Percentiles rank a stretch among this genome's conserved stretches.
Conservation (phyloP, 2,113 vertebrate genomes). For the Rhipidura dahli region DNA sequence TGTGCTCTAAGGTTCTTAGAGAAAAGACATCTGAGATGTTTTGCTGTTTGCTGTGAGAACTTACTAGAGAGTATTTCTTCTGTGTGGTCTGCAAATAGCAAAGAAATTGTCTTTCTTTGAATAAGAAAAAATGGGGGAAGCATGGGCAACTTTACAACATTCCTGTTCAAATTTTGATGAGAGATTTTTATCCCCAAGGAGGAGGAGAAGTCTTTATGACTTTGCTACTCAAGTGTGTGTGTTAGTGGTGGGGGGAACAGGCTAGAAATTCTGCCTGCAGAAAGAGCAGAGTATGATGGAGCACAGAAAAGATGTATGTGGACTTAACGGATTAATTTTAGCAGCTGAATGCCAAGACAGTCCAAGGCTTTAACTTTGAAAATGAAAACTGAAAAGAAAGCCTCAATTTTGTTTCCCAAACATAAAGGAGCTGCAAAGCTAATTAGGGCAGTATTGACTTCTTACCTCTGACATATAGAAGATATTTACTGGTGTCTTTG, state of each 20-base stretch:
- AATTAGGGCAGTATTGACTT: not conserved
- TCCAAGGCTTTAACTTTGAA: not conserved
- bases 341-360: not conserved
- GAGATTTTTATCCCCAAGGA: not conserved
- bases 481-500: not conserved
- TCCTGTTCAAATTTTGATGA: not conserved
- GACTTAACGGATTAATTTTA: not conserved
- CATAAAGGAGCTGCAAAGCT: not conserved
- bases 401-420: not conserved
- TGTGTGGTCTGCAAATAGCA: not conserved
- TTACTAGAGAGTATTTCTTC: not conserved
- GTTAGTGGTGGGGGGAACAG: not conserved
- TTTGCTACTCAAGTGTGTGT: not conserved
- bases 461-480: not conserved
- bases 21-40: not conserved
- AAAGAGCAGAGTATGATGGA: not conserved
- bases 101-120: not conserved
- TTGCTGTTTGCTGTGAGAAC: not conserved
- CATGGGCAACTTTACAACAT: rapidly evolving
- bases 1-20: not conserved
- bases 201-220: not conserved
- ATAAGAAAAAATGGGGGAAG: not conserved
- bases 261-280: not conserved
- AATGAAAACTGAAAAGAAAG: not conserved
- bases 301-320: not conserved